Conservation (phyloP, 2,888 invertebrate genomes). For the Syrphus vitripennis region DNA sequence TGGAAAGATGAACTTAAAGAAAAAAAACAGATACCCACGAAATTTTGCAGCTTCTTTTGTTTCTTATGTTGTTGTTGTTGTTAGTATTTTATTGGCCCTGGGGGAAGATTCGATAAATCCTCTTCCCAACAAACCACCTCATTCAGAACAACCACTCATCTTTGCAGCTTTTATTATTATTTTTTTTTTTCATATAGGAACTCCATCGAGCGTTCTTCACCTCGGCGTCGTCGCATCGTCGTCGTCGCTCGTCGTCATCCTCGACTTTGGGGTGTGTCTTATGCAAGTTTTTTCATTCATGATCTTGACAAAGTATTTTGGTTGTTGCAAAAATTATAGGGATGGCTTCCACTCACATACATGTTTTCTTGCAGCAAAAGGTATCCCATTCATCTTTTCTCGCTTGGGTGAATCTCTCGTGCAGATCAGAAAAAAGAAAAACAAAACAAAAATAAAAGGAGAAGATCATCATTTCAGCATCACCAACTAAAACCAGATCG, state of each 20-base stretch:
- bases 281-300: conserved; percentile 41
- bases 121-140: conserved; percentile 43
- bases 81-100: conserved; percentile 25
- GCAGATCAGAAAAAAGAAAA: conserved; percentile 4
- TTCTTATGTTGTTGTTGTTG: background rate
- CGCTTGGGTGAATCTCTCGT: conserved; percentile 28
- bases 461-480: background rate
- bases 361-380: conserved; percentile 2
- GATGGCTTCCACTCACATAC: conserved; percentile 27
- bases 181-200: background rate
- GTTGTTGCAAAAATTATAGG: conserved; percentile 49
- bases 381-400: conserved; percentile 59
- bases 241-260: background rate
- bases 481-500: conserved; percentile 29
- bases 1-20: background rate
- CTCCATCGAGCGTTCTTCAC: background rate
- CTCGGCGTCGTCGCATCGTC: background rate
- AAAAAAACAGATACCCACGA: background rate
- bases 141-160: conserved; percentile 34
- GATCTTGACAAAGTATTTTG: conserved; percentile 34
- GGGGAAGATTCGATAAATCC: conserved; percentile 54
- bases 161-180: background rate
- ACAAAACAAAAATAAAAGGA: background rate
- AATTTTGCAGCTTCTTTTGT: conserved; percentile 52
- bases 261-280: conserved; percentile 50